phyloP scores from a whole-genome alignment of 1,140 invertebrate genomes.

The Pemphigus obesinymphae region DNA sequence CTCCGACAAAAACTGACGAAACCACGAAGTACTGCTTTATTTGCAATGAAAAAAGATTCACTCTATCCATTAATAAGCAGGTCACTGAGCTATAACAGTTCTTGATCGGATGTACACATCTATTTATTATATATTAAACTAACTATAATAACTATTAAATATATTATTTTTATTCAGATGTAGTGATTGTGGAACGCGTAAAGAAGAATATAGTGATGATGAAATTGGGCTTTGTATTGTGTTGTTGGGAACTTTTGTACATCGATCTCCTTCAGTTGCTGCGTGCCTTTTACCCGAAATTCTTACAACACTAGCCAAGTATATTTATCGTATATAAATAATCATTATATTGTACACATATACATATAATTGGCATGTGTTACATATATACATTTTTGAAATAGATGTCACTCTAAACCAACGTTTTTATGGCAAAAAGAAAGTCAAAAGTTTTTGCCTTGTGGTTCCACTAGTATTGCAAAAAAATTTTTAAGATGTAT shows the following conservation, averaged over 20 bases:
- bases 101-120: too few relatives aligned
- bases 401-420: conserved; percentile 66
- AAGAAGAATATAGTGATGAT: conserved; percentile 95
- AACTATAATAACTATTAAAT: background rate
- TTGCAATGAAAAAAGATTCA: too few relatives aligned
- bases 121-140: too few relatives aligned
- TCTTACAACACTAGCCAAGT: conserved; percentile 77
- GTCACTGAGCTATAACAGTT: too few relatives aligned
- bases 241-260: conserved; percentile 89
- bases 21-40: too few relatives aligned
- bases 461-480: conserved; percentile 85
- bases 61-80: too few relatives aligned
- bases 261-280: conserved; percentile 87
- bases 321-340: conserved; percentile 46
- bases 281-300: conserved; percentile 90
- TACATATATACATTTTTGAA: conserved; percentile 44
- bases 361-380: background rate
- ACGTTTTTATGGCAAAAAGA: conserved; percentile 89
- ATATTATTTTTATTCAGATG: conserved; percentile 53
- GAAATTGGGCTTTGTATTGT: conserved; percentile 93
- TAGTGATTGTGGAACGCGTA: conserved; percentile 72
- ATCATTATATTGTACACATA: background rate
- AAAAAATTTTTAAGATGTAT: conserved; percentile 95
- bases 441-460: conserved; percentile 78
- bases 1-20: too few relatives aligned